Evolutionary conservation across 1,140 invertebrate genomes (phyloP).

Genomic region (Diuraphis noxia): DNA sequence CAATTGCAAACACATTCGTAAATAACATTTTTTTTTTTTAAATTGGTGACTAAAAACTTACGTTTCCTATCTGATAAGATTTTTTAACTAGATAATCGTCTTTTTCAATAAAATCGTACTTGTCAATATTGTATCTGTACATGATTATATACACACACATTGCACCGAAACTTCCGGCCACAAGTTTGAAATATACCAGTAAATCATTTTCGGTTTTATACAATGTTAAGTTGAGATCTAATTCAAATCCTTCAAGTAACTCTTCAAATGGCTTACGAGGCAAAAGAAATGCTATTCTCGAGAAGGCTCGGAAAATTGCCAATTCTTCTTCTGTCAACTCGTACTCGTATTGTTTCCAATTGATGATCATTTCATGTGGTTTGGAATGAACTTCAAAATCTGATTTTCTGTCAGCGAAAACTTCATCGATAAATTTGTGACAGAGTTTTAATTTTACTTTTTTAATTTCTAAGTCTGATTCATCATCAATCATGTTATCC

Average conservation of each 20-base stretch:
- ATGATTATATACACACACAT: no score
- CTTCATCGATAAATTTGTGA: not conserved
- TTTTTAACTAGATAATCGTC: not conserved
- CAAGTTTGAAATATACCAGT: constrained; percentile 8
- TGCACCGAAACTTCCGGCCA: constrained; percentile 33
- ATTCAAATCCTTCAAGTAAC: not conserved
- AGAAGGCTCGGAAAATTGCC: not conserved
- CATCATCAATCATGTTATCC: constrained; percentile 12
- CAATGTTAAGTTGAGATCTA: not conserved
- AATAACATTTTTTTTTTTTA: no score
- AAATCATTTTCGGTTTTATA: not conserved
- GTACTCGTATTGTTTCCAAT: not conserved
- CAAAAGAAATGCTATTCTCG: not conserved
- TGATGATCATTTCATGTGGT: not conserved
- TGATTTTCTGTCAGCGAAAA: constrained; percentile 29
- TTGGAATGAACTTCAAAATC: not conserved
- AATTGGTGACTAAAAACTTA: not conserved
- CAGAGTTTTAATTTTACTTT: not conserved
- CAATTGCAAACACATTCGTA: not conserved
- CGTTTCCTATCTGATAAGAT: constrained; percentile 11
- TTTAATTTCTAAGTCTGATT: not conserved
- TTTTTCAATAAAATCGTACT: not conserved
- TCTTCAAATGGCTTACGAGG: constrained; percentile 14
- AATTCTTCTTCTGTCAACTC: not conserved
- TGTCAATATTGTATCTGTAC: not conserved